These are phyloP conservation scores for Dallia pectoralis DNA, from an alignment of 2,797 vertebrate genomes.

Conservation along the genomic window DNA sequence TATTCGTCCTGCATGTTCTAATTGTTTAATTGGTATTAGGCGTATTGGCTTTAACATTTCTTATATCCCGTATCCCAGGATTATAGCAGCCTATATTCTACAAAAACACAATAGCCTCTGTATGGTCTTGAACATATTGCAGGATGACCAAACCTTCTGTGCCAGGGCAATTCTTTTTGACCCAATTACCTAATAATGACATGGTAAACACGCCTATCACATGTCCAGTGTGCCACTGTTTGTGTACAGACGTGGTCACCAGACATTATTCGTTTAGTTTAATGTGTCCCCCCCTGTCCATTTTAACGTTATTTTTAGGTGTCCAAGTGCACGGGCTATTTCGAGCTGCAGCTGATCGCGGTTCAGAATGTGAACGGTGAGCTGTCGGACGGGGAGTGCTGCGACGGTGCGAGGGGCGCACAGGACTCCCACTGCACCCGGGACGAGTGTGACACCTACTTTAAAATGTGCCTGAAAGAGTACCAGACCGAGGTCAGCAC, in stretches of 20 bases:
- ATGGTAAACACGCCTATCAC: not conserved
- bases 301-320: constrained; percentile 80
- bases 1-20: not conserved
- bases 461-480: constrained; percentile 94
- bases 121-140: constrained; percentile 1
- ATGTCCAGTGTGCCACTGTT: not conserved
- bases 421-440: constrained; percentile 81
- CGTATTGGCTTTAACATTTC: not conserved
- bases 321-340: constrained; percentile 92
- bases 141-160: constrained; percentile 14
- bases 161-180: not conserved
- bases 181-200: not conserved
- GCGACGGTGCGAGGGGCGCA: constrained; percentile 84
- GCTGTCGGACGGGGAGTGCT: constrained; percentile 91
- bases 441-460: constrained; percentile 97
- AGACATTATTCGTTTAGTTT: constrained; percentile 9
- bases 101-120: not conserved
- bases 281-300: constrained; percentile 17
- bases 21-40: not conserved
- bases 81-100: not conserved
- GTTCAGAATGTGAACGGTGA: constrained; percentile 94
- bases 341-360: constrained; percentile 95
- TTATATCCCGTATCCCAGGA: not conserved
- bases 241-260: not conserved
- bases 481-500: constrained; percentile 87